Evolutionary conservation across 2,888 invertebrate species (phyloP), one percentile per base, ranked within the genome.

Genomic region (Drosophila testacea): DNA sequence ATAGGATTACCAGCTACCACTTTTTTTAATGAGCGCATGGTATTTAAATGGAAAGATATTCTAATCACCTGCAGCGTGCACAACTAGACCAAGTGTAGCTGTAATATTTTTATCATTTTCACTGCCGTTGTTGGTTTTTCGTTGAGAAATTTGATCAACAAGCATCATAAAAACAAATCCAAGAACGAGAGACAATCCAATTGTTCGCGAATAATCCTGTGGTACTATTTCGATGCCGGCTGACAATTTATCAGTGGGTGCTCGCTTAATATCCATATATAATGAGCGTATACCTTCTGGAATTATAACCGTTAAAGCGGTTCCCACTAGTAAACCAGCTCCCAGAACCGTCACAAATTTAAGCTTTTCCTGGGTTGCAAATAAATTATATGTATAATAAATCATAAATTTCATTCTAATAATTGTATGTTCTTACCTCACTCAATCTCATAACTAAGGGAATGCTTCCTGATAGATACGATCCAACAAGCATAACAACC

Each of bases 161-260:
- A 99, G 92, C 76, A 99, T 94, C 99, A 99, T 99, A 91, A 99
- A 98, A 39, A 99, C 96, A 92, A 99, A 99, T 11, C 99, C 95
- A 63, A 98, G 93, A 11, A 99, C 97, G 68, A 99, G 94, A 27
- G 98, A 97, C 71, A 98, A 94, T 4, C 99, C 99, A 86, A 99
- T 98, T 59, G 91, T 92, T 9, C 86, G 83, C 1, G 93, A 91
- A 79, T 92, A 91, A 69, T 92, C 92, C 11, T 55, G 63, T 4
- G 34, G 34, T 6, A 66, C 50, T 1, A 7, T 11, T n/a, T 27
- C 34, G 32, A 32, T 32, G 32, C 32, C 32, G 32, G 32, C 9
- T 32, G 32, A 32, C 5, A 42, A 22, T 16, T 32, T 16, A n/a
- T 38, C 54, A 32, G 6, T 34, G 10, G 50, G 13, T 16, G 57